phyloP scores from a whole-genome alignment of 2,797 vertebrate genomes.

The Rhynchotus rufescens region DNA sequence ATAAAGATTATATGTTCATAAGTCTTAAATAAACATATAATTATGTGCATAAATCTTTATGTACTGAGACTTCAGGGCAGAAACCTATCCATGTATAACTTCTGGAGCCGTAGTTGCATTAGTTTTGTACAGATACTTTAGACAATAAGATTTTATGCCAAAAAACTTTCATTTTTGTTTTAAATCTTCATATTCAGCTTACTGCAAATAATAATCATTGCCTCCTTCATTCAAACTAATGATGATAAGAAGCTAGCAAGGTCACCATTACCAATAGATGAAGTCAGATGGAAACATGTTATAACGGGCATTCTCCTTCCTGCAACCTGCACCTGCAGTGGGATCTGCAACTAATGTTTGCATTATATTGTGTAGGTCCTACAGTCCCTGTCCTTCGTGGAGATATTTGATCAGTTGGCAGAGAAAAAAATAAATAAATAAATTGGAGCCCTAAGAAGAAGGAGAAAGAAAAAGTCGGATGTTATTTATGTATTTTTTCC shows the following conservation, averaged over 20 bases:
- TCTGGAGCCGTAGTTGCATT: background rate
- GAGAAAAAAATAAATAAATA: background rate
- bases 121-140: background rate
- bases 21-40: conserved; percentile 2
- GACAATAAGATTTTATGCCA: background rate
- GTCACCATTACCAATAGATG: background rate
- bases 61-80: background rate
- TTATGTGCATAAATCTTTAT: conserved; percentile 19
- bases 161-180: background rate
- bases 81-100: background rate
- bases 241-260: background rate
- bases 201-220: background rate
- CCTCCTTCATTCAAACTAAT: background rate
- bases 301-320: background rate
- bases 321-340: background rate
- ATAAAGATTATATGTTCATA: conserved; percentile 4
- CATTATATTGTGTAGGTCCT: background rate
- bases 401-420: background rate
- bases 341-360: background rate
- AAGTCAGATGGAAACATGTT: background rate
- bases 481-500: background rate
- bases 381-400: background rate
- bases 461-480: background rate
- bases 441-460: background rate
- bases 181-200: background rate